These are phyloP conservation scores for Trichomalopsis sarcophagae DNA, from an alignment of 1,140 invertebrate species.

Conservation along the genomic window DNA sequence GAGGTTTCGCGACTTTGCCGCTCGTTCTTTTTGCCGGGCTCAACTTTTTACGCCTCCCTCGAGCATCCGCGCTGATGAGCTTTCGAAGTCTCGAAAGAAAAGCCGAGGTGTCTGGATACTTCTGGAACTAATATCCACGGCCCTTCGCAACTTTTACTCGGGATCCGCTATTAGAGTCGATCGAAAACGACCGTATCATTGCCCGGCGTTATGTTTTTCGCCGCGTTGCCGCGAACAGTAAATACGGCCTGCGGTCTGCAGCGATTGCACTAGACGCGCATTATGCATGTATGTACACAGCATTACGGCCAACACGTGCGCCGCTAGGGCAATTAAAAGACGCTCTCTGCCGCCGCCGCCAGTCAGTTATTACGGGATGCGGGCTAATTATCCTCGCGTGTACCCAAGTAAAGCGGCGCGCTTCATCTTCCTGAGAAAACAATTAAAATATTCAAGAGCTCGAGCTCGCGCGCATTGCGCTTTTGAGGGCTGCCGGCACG, in stretches of 20 bases:
- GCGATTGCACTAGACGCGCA: not conserved
- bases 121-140: not conserved
- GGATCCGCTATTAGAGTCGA: not conserved
- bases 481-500: not conserved
- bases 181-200: not conserved
- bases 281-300: no score
- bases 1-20: not conserved
- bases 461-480: not conserved
- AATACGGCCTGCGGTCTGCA: not conserved
- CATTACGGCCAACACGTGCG: not conserved
- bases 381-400: constrained; percentile 46
- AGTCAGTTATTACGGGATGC: constrained; percentile 34
- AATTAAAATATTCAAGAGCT: constrained; percentile 47
- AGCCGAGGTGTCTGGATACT: constrained; percentile 10
- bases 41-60: not conserved
- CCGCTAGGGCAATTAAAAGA: constrained; percentile 42
- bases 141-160: no score
- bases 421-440: constrained; percentile 47
- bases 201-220: not conserved
- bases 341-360: not conserved
- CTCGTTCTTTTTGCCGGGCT: not conserved
- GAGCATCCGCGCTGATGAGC: constrained; percentile 11
- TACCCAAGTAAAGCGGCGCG: not conserved
- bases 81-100: constrained; percentile 21
- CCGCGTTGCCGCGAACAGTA: not conserved